Evolutionary conservation across 2,888 invertebrate genomes (phyloP).

Genomic region (Drosophila multiciliata): DNA sequence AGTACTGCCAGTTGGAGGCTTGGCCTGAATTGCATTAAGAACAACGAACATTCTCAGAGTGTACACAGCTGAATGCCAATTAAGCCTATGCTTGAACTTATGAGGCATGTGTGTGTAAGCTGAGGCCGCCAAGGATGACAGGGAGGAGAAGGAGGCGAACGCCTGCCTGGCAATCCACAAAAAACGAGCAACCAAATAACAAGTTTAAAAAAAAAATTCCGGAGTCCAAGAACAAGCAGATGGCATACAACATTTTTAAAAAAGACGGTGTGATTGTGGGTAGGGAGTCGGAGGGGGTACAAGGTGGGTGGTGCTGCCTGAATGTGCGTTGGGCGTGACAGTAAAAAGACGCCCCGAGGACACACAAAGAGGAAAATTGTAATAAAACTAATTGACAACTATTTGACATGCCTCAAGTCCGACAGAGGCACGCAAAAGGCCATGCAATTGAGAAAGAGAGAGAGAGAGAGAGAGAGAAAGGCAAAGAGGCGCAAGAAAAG

Average conservation of each 20-base stretch:
- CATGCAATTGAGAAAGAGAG: conserved; percentile 25
- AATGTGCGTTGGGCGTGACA: conserved; percentile 45
- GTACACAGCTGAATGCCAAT: conserved; percentile 70
- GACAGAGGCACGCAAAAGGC: conserved; percentile 59
- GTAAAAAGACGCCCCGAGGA: conserved; percentile 38
- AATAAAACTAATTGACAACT: conserved; percentile 81
- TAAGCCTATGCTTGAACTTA: conserved; percentile 71
- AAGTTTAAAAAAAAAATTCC: conserved; percentile 54
- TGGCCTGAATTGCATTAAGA: not conserved
- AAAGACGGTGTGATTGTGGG: not conserved
- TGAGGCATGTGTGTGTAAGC: conserved; percentile 23
- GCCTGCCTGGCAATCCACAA: conserved; percentile 67
- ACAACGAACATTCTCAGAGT: not conserved
- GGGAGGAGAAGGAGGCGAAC: conserved; percentile 37
- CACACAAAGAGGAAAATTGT: conserved; percentile 71
- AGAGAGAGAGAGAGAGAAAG: not conserved
- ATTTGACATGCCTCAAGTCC: conserved; percentile 81
- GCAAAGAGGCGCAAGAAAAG: not conserved
- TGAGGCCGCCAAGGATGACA: conserved; percentile 12
- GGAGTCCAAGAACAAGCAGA: not conserved
- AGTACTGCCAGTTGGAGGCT: not conserved
- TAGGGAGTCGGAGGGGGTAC: no score
- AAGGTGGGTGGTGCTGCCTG: not conserved
- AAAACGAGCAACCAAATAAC: conserved; percentile 73
- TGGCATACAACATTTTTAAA: conserved; percentile 3